A percentile compares a stretch with the other conserved stretches of the same genome.
Conservation (phyloP, 2,113 vertebrate genomes). For the Calonectris borealis region DNA sequence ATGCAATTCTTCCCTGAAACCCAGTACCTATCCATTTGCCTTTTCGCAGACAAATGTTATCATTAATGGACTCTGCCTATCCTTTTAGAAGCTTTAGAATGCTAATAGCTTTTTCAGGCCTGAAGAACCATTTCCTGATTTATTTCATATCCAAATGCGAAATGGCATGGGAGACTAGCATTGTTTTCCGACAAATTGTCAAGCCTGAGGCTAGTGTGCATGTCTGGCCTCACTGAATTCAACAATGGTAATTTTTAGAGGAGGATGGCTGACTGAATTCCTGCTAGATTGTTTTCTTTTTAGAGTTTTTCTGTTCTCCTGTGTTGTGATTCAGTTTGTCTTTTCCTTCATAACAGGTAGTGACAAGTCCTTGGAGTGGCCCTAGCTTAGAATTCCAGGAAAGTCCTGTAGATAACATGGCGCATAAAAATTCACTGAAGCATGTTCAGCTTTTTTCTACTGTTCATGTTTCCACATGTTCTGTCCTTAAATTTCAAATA, state of each 20-base stretch:
- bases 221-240: slow-evolving; percentile 14
- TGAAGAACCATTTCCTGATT: background rate
- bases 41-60: background rate
- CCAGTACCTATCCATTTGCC: background rate
- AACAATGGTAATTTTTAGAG: slow-evolving; percentile 17
- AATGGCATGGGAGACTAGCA: background rate
- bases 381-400: slow-evolving; percentile 19
- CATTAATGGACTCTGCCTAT: background rate
- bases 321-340: slow-evolving; percentile 11
- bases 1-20: background rate
- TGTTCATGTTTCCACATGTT: background rate
- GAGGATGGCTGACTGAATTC: slow-evolving; percentile 14
- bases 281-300: background rate
- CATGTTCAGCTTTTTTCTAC: background rate
- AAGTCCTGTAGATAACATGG: background rate
- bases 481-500: background rate
- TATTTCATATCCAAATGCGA: slow-evolving; percentile 37
- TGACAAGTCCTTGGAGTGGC: slow-evolving; percentile 43
- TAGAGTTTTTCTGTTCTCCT: background rate
- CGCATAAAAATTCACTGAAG: background rate
- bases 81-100: background rate
- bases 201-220: slow-evolving; percentile 11
- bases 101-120: background rate
- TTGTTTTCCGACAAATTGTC: slow-evolving; percentile 56
- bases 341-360: slow-evolving; percentile 4